Conservation (phyloP, 2,888 invertebrate species). For the Andrena bicolor region DNA sequence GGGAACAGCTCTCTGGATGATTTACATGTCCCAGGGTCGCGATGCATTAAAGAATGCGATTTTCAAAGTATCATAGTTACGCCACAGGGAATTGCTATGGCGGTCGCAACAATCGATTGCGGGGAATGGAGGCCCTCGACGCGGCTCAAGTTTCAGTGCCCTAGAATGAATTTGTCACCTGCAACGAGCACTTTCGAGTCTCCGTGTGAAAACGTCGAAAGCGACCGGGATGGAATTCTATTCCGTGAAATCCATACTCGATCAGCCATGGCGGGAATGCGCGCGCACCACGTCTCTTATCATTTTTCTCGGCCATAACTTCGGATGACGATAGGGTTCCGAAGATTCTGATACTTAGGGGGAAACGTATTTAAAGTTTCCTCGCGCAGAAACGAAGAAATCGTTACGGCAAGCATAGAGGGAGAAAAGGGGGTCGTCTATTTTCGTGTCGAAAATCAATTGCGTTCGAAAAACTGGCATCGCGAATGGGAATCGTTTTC, state of each 20-base stretch:
- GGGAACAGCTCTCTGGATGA: too few species aligned
- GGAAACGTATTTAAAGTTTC: slow-evolving; percentile 9
- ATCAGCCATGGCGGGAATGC: slow-evolving; percentile 17
- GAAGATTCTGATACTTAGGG: background rate
- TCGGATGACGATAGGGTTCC: background rate
- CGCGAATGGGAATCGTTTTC: background rate
- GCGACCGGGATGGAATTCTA: slow-evolving; percentile 27
- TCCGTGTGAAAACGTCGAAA: slow-evolving; percentile 1
- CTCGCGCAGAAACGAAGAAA: background rate
- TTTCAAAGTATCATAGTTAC: slow-evolving; percentile 13
- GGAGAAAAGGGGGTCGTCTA: background rate
- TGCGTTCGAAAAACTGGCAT: background rate
- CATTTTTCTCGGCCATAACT: background rate
- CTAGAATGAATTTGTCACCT: slow-evolving; percentile 51
- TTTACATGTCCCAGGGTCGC: too few species aligned
- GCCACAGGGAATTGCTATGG: slow-evolving; percentile 8
- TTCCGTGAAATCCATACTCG: slow-evolving; percentile 39
- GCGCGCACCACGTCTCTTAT: background rate
- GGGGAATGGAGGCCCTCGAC: background rate
- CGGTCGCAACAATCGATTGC: slow-evolving; percentile 15
- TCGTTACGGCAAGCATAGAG: background rate
- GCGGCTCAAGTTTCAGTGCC: slow-evolving; percentile 29
- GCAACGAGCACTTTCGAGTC: slow-evolving; percentile 37
- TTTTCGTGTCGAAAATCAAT: slow-evolving; percentile 6
- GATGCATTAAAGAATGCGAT: slow-evolving; percentile 20